A percentile compares a stretch with the other conserved stretches of the same genome.
Evolutionary conservation across 2,888 invertebrate genomes (phyloP).

Genomic region (Cremastinae sp.): DNA sequence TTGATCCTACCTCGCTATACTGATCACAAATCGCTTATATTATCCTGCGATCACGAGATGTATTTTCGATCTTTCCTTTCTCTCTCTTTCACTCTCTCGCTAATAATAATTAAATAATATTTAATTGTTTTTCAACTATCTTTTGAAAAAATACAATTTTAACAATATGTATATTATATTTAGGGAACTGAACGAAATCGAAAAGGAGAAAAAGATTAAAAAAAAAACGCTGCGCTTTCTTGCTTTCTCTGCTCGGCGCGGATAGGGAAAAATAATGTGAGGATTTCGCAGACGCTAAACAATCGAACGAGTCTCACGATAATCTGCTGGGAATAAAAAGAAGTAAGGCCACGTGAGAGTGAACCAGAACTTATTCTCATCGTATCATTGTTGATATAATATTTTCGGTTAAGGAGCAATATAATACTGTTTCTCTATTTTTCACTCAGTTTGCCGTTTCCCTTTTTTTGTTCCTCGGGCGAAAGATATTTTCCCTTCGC

Average conservation of each 20-base stretch:
- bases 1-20: constrained; percentile 18
- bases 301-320: constrained; percentile 56
- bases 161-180: too few species aligned
- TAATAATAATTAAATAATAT: too few species aligned
- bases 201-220: not conserved
- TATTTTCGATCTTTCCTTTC: not conserved
- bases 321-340: constrained; percentile 50
- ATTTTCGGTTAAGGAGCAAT: constrained; percentile 21
- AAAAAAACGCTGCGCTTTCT: constrained; percentile 34
- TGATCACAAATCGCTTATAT: constrained; percentile 4
- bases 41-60: constrained; percentile 2
- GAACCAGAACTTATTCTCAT: constrained; percentile 35
- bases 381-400: constrained; percentile 30
- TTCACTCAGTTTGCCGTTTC: constrained; percentile 10
- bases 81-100: not conserved
- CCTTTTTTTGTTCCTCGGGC: not conserved
- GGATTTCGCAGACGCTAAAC: constrained; percentile 43
- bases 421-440: constrained; percentile 17
- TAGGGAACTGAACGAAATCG: not conserved
- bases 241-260: constrained; percentile 50
- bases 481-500: not conserved
- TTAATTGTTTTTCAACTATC: too few species aligned
- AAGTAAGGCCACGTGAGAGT: constrained; percentile 35
- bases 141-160: too few species aligned
- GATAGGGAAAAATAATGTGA: constrained; percentile 24